phyloP scores from a whole-genome alignment of 2,888 invertebrate species.

The Tenthredo scrophulariae region DNA sequence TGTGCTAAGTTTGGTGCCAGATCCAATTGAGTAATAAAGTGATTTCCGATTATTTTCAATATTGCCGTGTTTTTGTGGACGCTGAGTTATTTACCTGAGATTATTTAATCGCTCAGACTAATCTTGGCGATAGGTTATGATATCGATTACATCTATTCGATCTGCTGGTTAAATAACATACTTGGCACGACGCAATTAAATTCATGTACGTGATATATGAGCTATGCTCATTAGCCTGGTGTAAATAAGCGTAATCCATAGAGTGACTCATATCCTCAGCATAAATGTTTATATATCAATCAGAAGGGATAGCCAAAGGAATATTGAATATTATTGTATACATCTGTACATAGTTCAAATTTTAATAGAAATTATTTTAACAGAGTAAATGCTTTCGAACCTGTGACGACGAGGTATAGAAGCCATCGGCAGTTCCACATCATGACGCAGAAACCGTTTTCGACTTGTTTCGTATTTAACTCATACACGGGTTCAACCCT shows the following conservation, averaged over 20 bases:
- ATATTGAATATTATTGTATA: not conserved
- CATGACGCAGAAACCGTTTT: not conserved
- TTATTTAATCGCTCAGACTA: not conserved
- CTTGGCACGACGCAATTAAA: not conserved
- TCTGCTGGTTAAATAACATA: not conserved
- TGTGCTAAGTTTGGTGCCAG: not conserved
- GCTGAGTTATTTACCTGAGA: not conserved
- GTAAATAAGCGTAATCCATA: not conserved
- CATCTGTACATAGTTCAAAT: not conserved
- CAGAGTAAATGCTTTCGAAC: conserved; percentile 2
- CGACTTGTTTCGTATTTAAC: not conserved
- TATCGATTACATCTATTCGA: not conserved
- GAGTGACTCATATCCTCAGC: not conserved
- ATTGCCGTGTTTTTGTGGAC: not conserved
- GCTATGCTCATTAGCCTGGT: not conserved
- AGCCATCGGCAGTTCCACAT: conserved; percentile 33
- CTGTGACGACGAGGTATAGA: conserved; percentile 32
- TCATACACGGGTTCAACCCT: not conserved
- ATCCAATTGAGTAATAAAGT: not conserved
- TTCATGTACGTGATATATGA: not conserved
- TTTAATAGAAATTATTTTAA: not conserved
- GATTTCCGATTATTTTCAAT: not conserved
- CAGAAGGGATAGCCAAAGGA: not conserved
- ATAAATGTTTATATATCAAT: not conserved
- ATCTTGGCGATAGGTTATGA: not conserved